A percentile compares a stretch with the other conserved stretches of the same genome.
phyloP scores from a whole-genome alignment of 2,888 invertebrate species.

The Parasteatoda lunata region DNA sequence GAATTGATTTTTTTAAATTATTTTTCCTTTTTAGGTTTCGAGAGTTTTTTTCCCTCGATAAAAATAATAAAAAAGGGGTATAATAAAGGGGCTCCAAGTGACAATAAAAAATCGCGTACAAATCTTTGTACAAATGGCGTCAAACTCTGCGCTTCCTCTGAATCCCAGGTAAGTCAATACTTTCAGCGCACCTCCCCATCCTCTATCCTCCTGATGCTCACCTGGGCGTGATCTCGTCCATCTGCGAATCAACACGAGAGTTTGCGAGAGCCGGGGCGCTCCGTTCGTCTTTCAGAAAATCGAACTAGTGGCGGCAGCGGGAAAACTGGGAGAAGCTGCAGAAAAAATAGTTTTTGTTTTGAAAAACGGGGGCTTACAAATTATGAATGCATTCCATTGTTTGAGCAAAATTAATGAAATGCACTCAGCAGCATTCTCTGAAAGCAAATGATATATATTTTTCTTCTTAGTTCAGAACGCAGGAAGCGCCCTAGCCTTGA shows the following conservation, averaged over 20 bases:
- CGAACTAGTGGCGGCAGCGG: slow-evolving; percentile 27
- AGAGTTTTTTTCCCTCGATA: no score
- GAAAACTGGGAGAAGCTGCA: slow-evolving; percentile 11
- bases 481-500: slow-evolving; percentile 30
- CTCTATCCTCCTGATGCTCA: slow-evolving; percentile 25
- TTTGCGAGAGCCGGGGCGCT: slow-evolving; percentile 40
- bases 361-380: not conserved
- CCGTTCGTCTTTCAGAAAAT: slow-evolving; percentile 28
- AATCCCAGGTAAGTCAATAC: slow-evolving; percentile 68
- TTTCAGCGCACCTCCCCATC: slow-evolving; percentile 33
- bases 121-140: slow-evolving; percentile 33
- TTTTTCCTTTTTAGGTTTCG: not conserved
- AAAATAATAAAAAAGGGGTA: no score
- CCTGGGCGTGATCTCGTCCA: slow-evolving; percentile 13
- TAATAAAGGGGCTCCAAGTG: not conserved
- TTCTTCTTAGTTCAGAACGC: not conserved
- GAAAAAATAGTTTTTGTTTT: not conserved
- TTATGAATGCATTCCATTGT: not conserved
- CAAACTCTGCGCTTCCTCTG: slow-evolving; percentile 28
- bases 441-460: slow-evolving; percentile 3
- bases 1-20: not conserved
- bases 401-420: not conserved
- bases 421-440: not conserved
- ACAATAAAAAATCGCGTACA: not conserved
- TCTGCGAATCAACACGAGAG: slow-evolving; percentile 26